Evolutionary conservation across 2,888 invertebrate genomes (phyloP), one percentile per base, ranked within the genome.

Genomic region (Cerceris rybyensis): DNA sequence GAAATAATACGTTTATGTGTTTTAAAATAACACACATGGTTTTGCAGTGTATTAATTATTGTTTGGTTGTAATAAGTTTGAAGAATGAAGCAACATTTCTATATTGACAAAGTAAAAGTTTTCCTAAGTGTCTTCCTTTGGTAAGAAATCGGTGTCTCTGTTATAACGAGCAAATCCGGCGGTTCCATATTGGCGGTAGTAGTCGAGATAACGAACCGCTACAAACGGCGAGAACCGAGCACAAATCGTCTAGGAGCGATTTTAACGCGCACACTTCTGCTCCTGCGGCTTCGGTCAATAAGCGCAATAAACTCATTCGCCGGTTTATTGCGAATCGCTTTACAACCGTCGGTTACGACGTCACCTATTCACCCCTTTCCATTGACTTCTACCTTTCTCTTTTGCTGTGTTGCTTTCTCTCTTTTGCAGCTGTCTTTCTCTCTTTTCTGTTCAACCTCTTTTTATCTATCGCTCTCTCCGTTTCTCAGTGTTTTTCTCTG

Each of bases 261-360:
- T 86, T 86, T 79, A 85, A 86, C 84, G 75, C 71, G 72, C 50
- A 60, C 83, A 73, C 85, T 86, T 86, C 85, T 85, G 83, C 74
- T 86, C 73, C 64, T 28, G 66, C 59, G 65, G 57, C 42, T 68
- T 63, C 61, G 77, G 83, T 68, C 90, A 92, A 92, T 92, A 91
- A 92, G 89, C 90, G 92, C 90, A 90, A 92, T 92, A 92, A 92
- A 92, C 90, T 91, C 92, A 92, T 92, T 92, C 88, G 83, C 80
- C 84, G 89, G 86, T 92, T 92, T 89, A 92, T 88, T 90, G 90
- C 88, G 87, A 91, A 92, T 92, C 87, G 92, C 88, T 92, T 92
- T 92, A 92, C 91, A 92, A 88, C 92, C 89, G 84, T 88, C 81
- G 85, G 89, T 89, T 90, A 90, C 84, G 88, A 87, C 85, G 83